Percentiles rank a stretch among this genome's conserved stretches.
Evolutionary conservation across 2,888 invertebrate genomes (phyloP).

Genomic region (Emmelina monodactyla): DNA sequence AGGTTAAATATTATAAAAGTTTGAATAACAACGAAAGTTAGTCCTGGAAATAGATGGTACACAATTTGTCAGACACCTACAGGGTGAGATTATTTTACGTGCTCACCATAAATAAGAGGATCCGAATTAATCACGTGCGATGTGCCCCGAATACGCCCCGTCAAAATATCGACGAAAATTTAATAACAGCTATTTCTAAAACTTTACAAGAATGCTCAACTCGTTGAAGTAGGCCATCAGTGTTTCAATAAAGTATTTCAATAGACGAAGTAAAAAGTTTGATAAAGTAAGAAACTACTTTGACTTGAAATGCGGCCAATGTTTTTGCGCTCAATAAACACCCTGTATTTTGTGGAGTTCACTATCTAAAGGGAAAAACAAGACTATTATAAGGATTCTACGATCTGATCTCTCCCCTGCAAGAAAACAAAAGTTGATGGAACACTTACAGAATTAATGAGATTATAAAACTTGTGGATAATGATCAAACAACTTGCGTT

Average conservation of each 20-base stretch:
- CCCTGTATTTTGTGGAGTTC: too few species aligned
- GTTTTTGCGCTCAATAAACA: too few species aligned
- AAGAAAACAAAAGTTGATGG: conserved; percentile 28
- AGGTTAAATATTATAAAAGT: conserved; percentile 43
- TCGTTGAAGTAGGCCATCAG: too few species aligned
- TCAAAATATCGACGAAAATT: not conserved
- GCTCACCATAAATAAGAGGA: not conserved
- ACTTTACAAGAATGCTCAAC: too few species aligned
- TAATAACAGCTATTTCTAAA: too few species aligned
- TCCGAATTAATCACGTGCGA: conserved; percentile 1
- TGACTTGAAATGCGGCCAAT: too few species aligned
- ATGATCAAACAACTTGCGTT: conserved; percentile 16
- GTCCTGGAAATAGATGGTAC: conserved; percentile 23
- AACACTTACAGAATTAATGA: conserved; percentile 38
- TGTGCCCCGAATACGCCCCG: not conserved
- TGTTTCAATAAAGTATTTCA: too few species aligned
- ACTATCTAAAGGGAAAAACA: conserved; percentile 47
- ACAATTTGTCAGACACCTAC: conserved; percentile 24
- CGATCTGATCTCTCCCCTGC: conserved; percentile 26
- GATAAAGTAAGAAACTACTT: too few species aligned
- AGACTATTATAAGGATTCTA: conserved; percentile 36
- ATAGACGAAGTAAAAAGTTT: too few species aligned
- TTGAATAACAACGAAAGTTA: conserved; percentile 26
- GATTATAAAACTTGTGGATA: conserved; percentile 44
- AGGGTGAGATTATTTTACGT: conserved; percentile 6